phyloP scores from a whole-genome alignment of 2,888 invertebrate species.

The Microdon myrmicae region DNA sequence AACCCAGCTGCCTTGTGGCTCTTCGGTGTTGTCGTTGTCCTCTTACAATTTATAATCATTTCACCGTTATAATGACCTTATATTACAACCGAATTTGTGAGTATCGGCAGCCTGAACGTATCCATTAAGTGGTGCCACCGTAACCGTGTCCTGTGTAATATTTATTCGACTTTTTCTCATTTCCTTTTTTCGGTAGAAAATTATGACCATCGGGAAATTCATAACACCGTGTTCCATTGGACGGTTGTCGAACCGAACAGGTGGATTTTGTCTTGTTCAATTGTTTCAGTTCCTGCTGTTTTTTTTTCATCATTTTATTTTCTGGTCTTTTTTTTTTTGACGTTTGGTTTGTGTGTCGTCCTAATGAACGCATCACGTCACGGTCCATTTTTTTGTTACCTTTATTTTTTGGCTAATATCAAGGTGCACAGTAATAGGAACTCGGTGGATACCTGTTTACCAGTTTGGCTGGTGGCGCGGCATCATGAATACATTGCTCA shows the following conservation, averaged over 20 bases:
- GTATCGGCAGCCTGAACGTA: constrained; percentile 3
- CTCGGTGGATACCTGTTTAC: constrained; percentile 34
- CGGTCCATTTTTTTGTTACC: too few relatives aligned
- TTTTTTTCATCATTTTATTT: background rate
- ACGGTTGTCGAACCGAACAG: constrained; percentile 28
- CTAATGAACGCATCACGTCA: constrained; percentile 43
- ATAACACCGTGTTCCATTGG: constrained; percentile 26
- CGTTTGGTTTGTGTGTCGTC: constrained; percentile 15
- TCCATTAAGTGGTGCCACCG: constrained; percentile 24
- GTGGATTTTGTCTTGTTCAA: constrained; percentile 41
- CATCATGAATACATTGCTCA: background rate
- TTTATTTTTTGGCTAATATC: constrained; percentile 51
- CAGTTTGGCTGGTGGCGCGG: constrained; percentile 22
- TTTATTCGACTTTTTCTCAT: too few relatives aligned
- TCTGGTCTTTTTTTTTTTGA: background rate
- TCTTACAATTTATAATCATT: too few relatives aligned
- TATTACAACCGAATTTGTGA: constrained; percentile 11
- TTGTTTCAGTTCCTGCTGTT: constrained; percentile 5
- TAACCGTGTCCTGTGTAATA: constrained; percentile 22
- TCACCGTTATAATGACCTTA: constrained; percentile 30
- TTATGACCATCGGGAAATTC: constrained; percentile 32
- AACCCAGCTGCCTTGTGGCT: too few relatives aligned
- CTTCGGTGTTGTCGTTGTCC: too few relatives aligned
- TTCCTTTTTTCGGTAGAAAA: constrained; percentile 38
- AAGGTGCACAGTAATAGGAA: constrained; percentile 47